Evolutionary conservation across 2,888 invertebrate genomes (phyloP), one percentile per base, ranked within the genome.

Genomic region (Xestia rhomboidea): DNA sequence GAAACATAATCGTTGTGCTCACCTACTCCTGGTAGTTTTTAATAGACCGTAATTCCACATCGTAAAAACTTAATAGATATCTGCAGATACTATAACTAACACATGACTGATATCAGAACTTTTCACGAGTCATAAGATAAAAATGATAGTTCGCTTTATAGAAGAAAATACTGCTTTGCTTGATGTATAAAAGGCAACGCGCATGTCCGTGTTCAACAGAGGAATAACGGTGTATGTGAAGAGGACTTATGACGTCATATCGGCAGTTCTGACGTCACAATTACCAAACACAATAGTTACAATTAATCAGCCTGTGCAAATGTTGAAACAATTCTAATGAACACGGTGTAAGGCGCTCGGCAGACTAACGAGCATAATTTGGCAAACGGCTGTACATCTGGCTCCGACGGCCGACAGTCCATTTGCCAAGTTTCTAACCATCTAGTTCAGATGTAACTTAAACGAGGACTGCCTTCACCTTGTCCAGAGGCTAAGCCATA

Each of bases 321-420:
- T 83, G 24, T 62, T 77, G 10, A 51, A 75, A 73, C 75, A 66
- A 57, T 77, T 75, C 68, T 64, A 84, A 84, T 78, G 78, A 79
- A 81, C 71, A 73, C 24, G 51, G 66, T 63, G 41, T 77, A 69
- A 79, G 60, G 72, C 63, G 64, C 38, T 44, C 24, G 60, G 24
- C 73, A 69, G 30, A 66, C 74, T 79, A 82, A 82, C 84, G 79
- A 84, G 72, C 67, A 79, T 77, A 84, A 84, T 84, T 84, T 85
- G 82, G 85, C 79, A 77, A 84, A 64, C 73, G 63, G 44, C 38
- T 24, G 76, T 79, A 82, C 76, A 85, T 79, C 84, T 84, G 85
- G 46, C 21, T 27, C 24, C 30, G 67, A 75, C 72, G 11, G 74
- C 54, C 44, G 66, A 54, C 69, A 73, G 79, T 79, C 54, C 76